phyloP scores from a whole-genome alignment of 2,797 vertebrate genomes.

The Apogon talboti region DNA sequence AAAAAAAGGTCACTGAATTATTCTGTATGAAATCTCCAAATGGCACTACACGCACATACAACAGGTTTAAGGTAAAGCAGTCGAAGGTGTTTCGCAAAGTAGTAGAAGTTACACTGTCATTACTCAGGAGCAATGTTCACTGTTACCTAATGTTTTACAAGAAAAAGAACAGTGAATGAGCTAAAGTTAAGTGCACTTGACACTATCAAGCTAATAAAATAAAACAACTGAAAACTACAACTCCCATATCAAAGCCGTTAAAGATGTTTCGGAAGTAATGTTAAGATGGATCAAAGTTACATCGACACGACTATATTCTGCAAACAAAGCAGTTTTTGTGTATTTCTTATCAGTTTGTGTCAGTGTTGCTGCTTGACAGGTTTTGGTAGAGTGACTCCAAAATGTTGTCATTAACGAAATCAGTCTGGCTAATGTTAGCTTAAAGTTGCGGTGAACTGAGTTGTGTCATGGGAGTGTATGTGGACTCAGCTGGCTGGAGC shows the following conservation, averaged over 20 bases:
- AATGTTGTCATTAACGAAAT: neutral
- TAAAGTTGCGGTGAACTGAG: constrained; percentile 28
- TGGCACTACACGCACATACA: neutral
- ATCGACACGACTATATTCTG: neutral
- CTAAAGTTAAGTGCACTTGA: neutral
- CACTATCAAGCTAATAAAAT: neutral
- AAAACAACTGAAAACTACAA: constrained; percentile 78
- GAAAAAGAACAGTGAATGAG: neutral
- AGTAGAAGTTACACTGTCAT: neutral
- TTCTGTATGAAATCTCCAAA: neutral
- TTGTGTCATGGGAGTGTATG: constrained; percentile 39
- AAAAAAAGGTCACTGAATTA: fast-evolving
- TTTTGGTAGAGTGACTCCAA: no score
- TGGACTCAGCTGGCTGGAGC: constrained; percentile 55
- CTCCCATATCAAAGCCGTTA: constrained; percentile 74
- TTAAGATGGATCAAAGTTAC: constrained; percentile 40
- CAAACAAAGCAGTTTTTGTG: constrained; percentile 7
- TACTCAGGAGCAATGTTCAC: neutral
- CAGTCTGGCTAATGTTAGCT: constrained; percentile 45
- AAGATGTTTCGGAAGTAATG: constrained; percentile 82
- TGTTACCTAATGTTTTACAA: neutral
- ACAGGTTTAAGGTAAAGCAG: neutral
- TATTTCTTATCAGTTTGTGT: fast-evolving
- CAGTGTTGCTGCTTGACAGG: neutral
- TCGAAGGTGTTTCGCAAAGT: neutral